phyloP scores from a whole-genome alignment of 2,113 vertebrate species.

The Agelaius tricolor region DNA sequence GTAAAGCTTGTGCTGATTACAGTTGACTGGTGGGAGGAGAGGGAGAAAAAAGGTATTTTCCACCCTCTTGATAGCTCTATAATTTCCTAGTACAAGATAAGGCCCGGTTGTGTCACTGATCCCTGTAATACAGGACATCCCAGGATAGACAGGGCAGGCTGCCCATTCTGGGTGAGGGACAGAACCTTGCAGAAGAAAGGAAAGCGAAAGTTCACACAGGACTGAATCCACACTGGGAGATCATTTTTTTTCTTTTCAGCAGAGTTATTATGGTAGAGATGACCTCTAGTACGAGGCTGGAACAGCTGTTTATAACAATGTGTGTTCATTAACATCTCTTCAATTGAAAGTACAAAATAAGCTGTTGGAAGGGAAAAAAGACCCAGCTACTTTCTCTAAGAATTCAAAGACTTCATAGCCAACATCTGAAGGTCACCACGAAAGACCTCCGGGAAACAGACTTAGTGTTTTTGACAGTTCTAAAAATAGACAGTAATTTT shows the following conservation, averaged over 20 bases:
- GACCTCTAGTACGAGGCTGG: background rate
- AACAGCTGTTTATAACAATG: background rate
- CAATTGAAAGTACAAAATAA: background rate
- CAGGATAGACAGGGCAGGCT: background rate
- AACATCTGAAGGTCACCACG: background rate
- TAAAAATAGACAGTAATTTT: background rate
- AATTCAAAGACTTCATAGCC: background rate
- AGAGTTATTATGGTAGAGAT: background rate
- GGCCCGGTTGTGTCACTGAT: background rate
- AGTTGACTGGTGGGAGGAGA: background rate
- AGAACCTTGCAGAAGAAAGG: background rate
- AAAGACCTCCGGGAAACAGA: background rate
- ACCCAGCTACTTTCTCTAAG: background rate
- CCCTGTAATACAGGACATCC: background rate
- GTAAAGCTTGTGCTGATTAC: background rate
- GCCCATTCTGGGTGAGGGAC: background rate
- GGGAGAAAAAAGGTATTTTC: conserved; percentile 22
- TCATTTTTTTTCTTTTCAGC: background rate
- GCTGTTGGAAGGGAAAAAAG: background rate
- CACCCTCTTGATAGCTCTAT: background rate
- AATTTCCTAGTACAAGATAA: background rate
- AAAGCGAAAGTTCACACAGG: background rate
- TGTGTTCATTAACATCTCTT: background rate
- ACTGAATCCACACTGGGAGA: background rate
- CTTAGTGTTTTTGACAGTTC: background rate